Base-by-base conservation (phyloP, 1,140 invertebrate genomes). In the Scaptomyza hsui region DNA sequence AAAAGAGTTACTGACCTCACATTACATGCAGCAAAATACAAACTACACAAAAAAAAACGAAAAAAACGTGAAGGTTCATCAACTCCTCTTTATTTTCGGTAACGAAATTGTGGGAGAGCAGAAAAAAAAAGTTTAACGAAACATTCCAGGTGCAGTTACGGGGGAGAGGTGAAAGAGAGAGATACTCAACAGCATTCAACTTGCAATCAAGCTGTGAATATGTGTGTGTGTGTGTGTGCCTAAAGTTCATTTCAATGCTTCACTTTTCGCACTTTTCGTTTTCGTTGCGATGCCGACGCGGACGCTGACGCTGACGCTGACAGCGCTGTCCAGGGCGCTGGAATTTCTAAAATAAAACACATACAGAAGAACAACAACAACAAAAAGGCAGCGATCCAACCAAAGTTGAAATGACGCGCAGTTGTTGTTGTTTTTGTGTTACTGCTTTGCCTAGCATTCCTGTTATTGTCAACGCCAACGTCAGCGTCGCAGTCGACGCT, bases 261-360 rank as follows among this genome's bases (percentile, higher is more conserved):
- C 82, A 86, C 82, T 86, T 88, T 86, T 86, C 75, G 86, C 82
- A 86, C 82, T 88, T 86, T 86, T 86, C 78, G 75, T 69, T 86
- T 86, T 86, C 82, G 82, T 86, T 86, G 10, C n/a, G 26, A 29
- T 29, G 26, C 26, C 2, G 26, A 29, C 26, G 26, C n/a, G 52
- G n/a, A n/a, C n/a, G n/a, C n/a, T n/a, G n/a, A n/a, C 4, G 12
- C 2, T 52, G 62, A 61, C 47, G 47, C 16, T 16, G 26, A 53
- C 68, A 53, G 67, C 67, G 60, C 51, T 32, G 65, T 24, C 47
- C 32, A 26, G 10, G 10, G 26, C 48, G n/a, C 19, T 78, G 81
- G 82, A 88, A 86, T 86, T 88, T 86, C 74, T 71, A 70, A 67
- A 73, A 74, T 45, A 49, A 44, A 65, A 53, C 53, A 47, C 44